Evolutionary conservation across 2,797 vertebrate genomes (phyloP), one percentile per base, ranked within the genome.

Genomic region (Protosalanx chinensis): DNA sequence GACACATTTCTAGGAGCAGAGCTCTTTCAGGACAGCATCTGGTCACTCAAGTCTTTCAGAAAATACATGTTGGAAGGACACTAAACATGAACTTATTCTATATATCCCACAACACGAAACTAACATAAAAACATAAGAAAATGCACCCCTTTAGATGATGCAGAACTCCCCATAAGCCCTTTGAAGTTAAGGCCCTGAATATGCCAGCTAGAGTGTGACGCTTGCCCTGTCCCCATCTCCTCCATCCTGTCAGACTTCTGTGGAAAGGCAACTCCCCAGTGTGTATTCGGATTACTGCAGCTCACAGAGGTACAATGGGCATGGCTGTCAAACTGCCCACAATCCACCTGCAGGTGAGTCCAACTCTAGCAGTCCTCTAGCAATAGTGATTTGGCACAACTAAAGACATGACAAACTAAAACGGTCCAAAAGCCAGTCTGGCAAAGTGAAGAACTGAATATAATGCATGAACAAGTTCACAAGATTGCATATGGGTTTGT

Each of bases 141-240:
- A 72, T 51, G 35, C 20, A 51, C 63, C 32, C 7, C 16, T 70
- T 23, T 32, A 60, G 18, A 71, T 20, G 67, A 15, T 32, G 35
- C 3, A 32, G 16, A 3, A 68, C 27, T 57, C 68, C 53, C 15
- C 35, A 16, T 60, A 72, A 86, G 80, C 78, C 81, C 79, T 82
- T 73, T 72, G 58, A 1, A 71, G n/a, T 75, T 74, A 79, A 81
- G 80, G 81, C 77, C 76, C 75, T 16, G 37, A 58, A 58, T 33
- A 68, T 60, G 32, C 5, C 49, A 12, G 66, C 46, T 61, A 57
- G 29, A 60, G 62, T 33, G 63, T 66, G 53, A 53, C 16, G 18
- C 35, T 15, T 60, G 56, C 37, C 66, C n/a, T 63, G 58, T 62
- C 10, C 3, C n/a, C 7, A 3, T 8, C 37, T 65, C 15, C 37